A percentile compares a stretch with the other conserved stretches of the same genome.
Evolutionary conservation across 2,888 invertebrate species (phyloP).

Genomic region (Pycnomerus fuliginosus): DNA sequence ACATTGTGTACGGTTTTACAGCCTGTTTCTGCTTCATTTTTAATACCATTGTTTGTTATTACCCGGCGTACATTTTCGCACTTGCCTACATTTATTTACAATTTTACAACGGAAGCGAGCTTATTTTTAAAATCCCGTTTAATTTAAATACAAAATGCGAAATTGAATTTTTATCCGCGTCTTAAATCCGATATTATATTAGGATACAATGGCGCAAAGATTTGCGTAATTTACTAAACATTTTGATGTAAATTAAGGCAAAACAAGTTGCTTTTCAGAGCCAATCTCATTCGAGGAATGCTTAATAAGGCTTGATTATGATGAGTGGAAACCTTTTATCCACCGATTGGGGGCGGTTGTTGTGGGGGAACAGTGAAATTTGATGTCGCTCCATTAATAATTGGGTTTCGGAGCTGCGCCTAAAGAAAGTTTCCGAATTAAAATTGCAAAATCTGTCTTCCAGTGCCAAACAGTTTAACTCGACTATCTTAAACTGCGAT

Average conservation of each 20-base stretch:
- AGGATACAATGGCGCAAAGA: constrained; percentile 30
- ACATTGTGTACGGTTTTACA: no score
- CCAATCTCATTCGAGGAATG: constrained; percentile 26
- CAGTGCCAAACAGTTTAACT: constrained; percentile 41
- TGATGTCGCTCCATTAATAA: constrained; percentile 43
- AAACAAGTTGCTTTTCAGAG: constrained; percentile 36
- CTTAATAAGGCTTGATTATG: no score
- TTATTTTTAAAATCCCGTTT: no score
- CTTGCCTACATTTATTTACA: no score
- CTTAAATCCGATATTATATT: constrained; percentile 26
- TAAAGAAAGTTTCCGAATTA: constrained; percentile 42
- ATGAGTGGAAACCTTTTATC: no score
- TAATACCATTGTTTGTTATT: no score
- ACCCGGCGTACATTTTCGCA: no score
- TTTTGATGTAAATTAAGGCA: constrained; percentile 38
- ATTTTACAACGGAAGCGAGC: no score
- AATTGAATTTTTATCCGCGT: constrained; percentile 23
- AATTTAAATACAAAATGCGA: constrained; percentile 25
- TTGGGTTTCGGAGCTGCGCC: constrained; percentile 37
- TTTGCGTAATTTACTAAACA: constrained; percentile 34
- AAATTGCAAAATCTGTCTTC: constrained; percentile 45
- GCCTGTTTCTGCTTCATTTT: no score
- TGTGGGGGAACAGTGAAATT: no score
- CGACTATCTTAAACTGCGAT: constrained; percentile 39
- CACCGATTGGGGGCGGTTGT: no score